Evolutionary conservation across 2,888 invertebrate genomes (phyloP).

Genomic region (Cosmia pyralina): DNA sequence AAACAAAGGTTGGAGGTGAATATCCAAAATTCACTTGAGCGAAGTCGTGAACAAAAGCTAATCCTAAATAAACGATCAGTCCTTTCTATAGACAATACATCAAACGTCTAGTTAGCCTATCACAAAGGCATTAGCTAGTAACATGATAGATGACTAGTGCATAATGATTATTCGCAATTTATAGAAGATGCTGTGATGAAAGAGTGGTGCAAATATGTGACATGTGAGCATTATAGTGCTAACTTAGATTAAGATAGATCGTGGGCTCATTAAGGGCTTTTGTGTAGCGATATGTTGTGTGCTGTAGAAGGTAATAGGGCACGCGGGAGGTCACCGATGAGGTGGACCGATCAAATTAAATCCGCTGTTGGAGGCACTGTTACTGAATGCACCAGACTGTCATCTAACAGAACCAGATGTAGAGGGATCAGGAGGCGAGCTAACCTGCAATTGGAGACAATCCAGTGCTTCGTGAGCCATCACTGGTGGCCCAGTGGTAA

Average conservation of each 20-base stretch:
- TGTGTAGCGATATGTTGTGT: slow-evolving; percentile 2
- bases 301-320: too few relatives aligned
- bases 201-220: slow-evolving; percentile 17
- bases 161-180: slow-evolving; percentile 54
- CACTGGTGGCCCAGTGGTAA: too few relatives aligned
- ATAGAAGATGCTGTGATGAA: slow-evolving; percentile 38
- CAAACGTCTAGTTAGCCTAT: slow-evolving; percentile 46
- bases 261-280: slow-evolving; percentile 18
- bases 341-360: too few relatives aligned
- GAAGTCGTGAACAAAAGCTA: not conserved
- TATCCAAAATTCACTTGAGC: not conserved
- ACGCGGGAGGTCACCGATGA: too few relatives aligned
- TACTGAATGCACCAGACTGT: too few relatives aligned
- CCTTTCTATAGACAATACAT: slow-evolving; percentile 50
- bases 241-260: slow-evolving; percentile 39
- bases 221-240: slow-evolving; percentile 5
- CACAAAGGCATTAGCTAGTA: slow-evolving; percentile 43
- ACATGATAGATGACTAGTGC: slow-evolving; percentile 57
- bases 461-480: too few relatives aligned
- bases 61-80: slow-evolving; percentile 28
- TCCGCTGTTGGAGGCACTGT: too few relatives aligned
- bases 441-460: too few relatives aligned
- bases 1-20: too few relatives aligned
- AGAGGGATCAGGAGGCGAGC: too few relatives aligned
- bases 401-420: too few relatives aligned